Evolutionary conservation across 1,140 invertebrate species (phyloP), one percentile per base, ranked within the genome.

Genomic region (Diorhabda carinulata): DNA sequence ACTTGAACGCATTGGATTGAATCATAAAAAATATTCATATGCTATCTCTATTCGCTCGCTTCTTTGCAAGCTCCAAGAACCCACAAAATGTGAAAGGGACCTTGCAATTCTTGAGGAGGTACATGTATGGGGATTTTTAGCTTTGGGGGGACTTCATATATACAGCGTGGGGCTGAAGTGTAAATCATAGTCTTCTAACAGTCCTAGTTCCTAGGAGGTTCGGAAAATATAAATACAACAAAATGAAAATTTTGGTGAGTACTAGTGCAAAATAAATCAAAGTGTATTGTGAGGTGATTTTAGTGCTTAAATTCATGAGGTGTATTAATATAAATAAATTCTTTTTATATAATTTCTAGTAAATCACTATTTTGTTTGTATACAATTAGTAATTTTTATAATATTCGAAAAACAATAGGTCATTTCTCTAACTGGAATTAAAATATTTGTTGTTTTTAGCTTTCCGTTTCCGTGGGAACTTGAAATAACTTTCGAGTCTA

Each of bases 131-230:
- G 61, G 45, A 61, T 40, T 57, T 60, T 70, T 66, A 68, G 61
- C 42, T 62, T 43, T 73, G 73, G 76, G 76, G 75, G 78, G 76
- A 70, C 72, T 71, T 73, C 77, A 79, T 80, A 79, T 78, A 79
- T 75, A 74, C 70, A 71, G 66, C 72, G 68, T 63, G 70, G 70
- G 73, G 75, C 70, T 67, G 62, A 67, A 65, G 63, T 40, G 66
- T 62, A 59, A 70, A 61, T 61, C 68, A 74, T 73, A 77, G 74
- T 76, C 73, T 74, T 60, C 72, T 73, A 74, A 78, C 78, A 78
- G 78, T 79, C 79, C 79, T 80, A 80, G 75, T 74, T 70, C 70
- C 72, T 77, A 77, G 77, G 76, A 77, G 78, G 77, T 79, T 76
- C 56, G 67, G 68, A 64, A 72, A 68, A 69, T 57, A 52, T 70